Evolutionary conservation across 1,140 invertebrate genomes (phyloP).

Genomic region (Agraylea sexmaculata): DNA sequence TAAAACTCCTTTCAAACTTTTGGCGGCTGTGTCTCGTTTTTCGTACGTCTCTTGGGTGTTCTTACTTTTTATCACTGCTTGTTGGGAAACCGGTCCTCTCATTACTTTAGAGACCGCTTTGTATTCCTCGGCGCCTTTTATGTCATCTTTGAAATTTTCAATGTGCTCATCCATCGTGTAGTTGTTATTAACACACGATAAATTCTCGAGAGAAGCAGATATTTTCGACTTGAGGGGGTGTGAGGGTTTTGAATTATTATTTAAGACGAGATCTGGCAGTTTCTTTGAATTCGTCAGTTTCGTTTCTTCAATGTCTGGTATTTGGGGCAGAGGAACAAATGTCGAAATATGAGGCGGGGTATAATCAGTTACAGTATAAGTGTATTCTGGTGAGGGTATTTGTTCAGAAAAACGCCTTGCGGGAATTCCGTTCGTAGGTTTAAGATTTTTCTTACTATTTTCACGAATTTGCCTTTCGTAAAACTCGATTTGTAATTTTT

Average conservation of each 20-base stretch:
- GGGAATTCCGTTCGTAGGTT: conserved; percentile 21
- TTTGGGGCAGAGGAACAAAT: conserved; percentile 36
- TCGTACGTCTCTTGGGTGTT: conserved; percentile 38
- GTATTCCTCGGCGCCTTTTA: conserved; percentile 31
- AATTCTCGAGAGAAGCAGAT: conserved; percentile 8
- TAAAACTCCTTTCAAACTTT: conserved; percentile 38
- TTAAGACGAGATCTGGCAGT: conserved; percentile 36
- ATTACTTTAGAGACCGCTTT: conserved; percentile 51
- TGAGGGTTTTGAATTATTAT: conserved; percentile 18
- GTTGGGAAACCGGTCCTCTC: conserved; percentile 48
- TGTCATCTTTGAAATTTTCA: neutral
- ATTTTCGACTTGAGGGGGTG: conserved; percentile 3
- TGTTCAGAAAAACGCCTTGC: conserved; percentile 21
- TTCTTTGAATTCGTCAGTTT: conserved; percentile 36
- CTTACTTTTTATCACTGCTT: conserved; percentile 42
- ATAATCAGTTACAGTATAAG: conserved; percentile 34
- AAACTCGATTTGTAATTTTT: conserved; percentile 37
- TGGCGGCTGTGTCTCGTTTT: conserved; percentile 35
- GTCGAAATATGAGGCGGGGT: conserved; percentile 30
- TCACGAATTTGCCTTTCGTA: conserved; percentile 37
- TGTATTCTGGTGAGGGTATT: conserved; percentile 21
- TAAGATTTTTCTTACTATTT: conserved; percentile 25
- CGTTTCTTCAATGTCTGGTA: conserved; percentile 38
- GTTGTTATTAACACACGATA: conserved; percentile 4
- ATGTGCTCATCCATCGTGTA: neutral